A percentile compares a stretch with the other conserved stretches of the same genome.
Evolutionary conservation across 2,888 invertebrate genomes (phyloP).

Genomic region (Eupithecia subfuscata): DNA sequence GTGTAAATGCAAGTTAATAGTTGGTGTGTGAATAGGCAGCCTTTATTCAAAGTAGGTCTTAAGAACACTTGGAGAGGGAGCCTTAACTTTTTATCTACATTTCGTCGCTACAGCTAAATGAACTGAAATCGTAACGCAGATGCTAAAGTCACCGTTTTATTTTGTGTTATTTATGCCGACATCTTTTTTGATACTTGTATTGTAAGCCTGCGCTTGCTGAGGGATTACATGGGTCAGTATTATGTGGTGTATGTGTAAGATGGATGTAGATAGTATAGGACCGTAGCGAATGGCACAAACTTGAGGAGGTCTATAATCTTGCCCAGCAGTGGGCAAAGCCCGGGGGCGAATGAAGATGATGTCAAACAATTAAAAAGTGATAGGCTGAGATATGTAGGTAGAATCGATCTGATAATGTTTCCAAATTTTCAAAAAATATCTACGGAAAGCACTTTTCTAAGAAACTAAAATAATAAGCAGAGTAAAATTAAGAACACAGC

Average conservation of each 20-base stretch:
- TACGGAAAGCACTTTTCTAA: background rate
- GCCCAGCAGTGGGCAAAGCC: background rate
- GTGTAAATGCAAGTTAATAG: background rate
- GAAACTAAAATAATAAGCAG: background rate
- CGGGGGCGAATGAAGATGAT: background rate
- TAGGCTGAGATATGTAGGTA: background rate
- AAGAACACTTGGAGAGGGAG: slow-evolving; percentile 73
- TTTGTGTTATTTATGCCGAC: slow-evolving; percentile 27
- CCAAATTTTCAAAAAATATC: background rate
- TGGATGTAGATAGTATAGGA: background rate
- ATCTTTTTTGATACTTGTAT: background rate
- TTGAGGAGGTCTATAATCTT: background rate
- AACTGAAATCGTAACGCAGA: slow-evolving; percentile 78
- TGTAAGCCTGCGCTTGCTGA: background rate
- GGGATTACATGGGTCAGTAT: background rate
- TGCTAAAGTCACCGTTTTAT: slow-evolving; percentile 57
- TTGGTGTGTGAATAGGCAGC: slow-evolving; percentile 49
- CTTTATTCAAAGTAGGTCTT: slow-evolving; percentile 77
- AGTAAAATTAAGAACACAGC: background rate
- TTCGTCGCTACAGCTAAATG: slow-evolving; percentile 79
- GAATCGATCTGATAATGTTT: background rate
- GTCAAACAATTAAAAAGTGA: no score
- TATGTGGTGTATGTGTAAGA: no score
- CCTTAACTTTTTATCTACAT: slow-evolving; percentile 82
- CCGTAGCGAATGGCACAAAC: background rate